These are phyloP conservation scores for Hypsibius dujardini DNA, from an alignment of 1,140 invertebrate genomes.

Conservation along the genomic window DNA sequence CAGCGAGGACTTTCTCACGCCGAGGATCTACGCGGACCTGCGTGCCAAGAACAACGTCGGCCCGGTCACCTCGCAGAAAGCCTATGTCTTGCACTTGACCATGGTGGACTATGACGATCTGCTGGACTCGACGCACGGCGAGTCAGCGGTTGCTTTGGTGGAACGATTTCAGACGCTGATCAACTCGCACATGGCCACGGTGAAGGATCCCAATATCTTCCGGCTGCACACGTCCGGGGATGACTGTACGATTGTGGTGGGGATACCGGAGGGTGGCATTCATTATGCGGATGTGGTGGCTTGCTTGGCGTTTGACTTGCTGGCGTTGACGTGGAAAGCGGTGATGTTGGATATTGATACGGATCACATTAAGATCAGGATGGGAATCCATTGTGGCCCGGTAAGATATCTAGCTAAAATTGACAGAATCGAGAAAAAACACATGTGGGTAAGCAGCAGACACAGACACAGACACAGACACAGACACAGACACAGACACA, in stretches of 20 bases:
- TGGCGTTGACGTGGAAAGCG: constrained; percentile 6
- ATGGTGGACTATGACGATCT: constrained; percentile 8
- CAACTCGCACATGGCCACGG: neutral
- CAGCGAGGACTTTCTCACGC: neutral
- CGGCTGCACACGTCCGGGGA: neutral
- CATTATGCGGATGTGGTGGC: neutral
- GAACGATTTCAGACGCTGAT: constrained; percentile 2
- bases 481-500: too few relatives aligned
- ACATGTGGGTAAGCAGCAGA: too few relatives aligned
- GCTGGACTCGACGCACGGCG: neutral
- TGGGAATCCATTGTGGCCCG: constrained; percentile 9
- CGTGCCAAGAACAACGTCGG: too few relatives aligned
- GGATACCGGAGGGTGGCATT: neutral
- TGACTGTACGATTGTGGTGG: neutral
- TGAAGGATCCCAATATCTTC: constrained; percentile 1
- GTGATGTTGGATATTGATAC: constrained; percentile 12
- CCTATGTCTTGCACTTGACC: constrained; percentile 3
- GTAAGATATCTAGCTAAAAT: neutral
- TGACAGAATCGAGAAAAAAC: too few relatives aligned
- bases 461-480: too few relatives aligned
- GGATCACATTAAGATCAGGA: constrained; percentile 8
- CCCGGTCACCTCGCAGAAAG: neutral
- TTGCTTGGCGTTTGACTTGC: neutral
- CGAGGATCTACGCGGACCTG: neutral
- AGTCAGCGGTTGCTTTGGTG: neutral